phyloP scores from a whole-genome alignment of 2,888 invertebrate species.

The Andrena flavipes region DNA sequence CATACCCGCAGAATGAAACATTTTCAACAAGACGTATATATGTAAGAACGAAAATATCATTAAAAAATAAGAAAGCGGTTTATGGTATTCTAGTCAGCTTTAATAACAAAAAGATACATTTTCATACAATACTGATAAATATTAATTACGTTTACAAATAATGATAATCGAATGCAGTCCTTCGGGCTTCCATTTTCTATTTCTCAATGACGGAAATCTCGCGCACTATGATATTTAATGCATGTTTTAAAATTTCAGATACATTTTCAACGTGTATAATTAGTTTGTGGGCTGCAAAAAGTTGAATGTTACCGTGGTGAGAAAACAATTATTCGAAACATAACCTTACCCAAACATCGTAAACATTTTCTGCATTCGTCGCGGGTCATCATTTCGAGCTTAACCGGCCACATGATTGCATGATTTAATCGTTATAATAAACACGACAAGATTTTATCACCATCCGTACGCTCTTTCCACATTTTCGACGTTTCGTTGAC shows the following conservation, averaged over 20 bases:
- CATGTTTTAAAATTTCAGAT: constrained; percentile 23
- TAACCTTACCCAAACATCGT: constrained; percentile 92
- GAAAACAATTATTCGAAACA: constrained; percentile 61
- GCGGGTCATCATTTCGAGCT: constrained; percentile 91
- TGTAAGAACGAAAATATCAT: not conserved
- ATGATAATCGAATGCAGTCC: constrained; percentile 13
- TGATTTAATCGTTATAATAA: constrained; percentile 55
- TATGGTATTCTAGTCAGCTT: constrained; percentile 22
- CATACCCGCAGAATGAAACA: not conserved
- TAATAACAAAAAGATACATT: constrained; percentile 41
- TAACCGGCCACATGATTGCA: constrained; percentile 88
- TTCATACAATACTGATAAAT: constrained; percentile 26
- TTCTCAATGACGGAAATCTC: constrained; percentile 10
- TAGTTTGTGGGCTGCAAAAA: constrained; percentile 4
- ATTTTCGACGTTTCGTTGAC: constrained; percentile 75
- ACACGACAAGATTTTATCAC: constrained; percentile 27
- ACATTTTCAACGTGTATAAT: constrained; percentile 8
- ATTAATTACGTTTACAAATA: constrained; percentile 43
- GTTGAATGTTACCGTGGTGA: constrained; percentile 24
- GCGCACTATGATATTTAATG: not conserved
- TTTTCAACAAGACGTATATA: not conserved
- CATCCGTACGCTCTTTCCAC: constrained; percentile 64
- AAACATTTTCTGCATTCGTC: constrained; percentile 96
- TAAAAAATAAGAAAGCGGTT: constrained; percentile 34
- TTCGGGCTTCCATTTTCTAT: constrained; percentile 14